Conservation (phyloP, 2,888 invertebrate genomes). For the Habrosyne pyritoides region DNA sequence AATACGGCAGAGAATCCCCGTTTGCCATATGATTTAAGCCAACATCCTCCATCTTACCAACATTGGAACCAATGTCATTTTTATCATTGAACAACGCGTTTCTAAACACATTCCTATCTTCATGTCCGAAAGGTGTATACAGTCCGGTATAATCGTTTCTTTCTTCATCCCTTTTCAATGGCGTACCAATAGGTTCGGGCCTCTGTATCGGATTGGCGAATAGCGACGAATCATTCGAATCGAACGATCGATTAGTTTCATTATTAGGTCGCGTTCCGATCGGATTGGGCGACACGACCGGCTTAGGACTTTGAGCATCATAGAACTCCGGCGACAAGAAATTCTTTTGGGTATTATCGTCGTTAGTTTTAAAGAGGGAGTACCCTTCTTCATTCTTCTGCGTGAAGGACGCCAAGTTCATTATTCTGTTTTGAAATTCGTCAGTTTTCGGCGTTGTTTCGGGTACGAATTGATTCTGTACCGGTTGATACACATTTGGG, state of each 20-base stretch:
- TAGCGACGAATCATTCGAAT: constrained; percentile 53
- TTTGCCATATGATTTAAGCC: constrained; percentile 44
- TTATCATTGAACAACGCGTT: constrained; percentile 70
- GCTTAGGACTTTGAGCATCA: constrained; percentile 57
- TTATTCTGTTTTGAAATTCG: constrained; percentile 64
- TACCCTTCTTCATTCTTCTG: constrained; percentile 78
- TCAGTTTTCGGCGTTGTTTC: constrained; percentile 52
- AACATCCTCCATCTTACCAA: constrained; percentile 40
- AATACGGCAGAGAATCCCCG: constrained; percentile 73
- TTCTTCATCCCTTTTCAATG: constrained; percentile 30
- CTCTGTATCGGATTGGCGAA: constrained; percentile 60
- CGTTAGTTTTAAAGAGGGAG: constrained; percentile 66
- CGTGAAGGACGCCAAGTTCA: constrained; percentile 74
- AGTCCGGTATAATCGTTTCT: constrained; percentile 36
- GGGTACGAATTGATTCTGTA: constrained; percentile 36
- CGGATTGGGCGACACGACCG: constrained; percentile 69
- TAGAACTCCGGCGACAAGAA: constrained; percentile 66
- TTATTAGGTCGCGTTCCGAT: constrained; percentile 66
- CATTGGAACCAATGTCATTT: constrained; percentile 32
- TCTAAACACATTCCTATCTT: constrained; percentile 69
- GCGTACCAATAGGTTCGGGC: constrained; percentile 66
- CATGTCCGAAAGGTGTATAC: constrained; percentile 73
- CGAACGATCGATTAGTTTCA: constrained; percentile 45
- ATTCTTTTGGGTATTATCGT: constrained; percentile 57
- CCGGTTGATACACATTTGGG: constrained; percentile 54